Percentiles rank a stretch among this genome's conserved stretches.
Evolutionary conservation across 2,797 vertebrate species (phyloP).

Genomic region (Urophycis tenuis): DNA sequence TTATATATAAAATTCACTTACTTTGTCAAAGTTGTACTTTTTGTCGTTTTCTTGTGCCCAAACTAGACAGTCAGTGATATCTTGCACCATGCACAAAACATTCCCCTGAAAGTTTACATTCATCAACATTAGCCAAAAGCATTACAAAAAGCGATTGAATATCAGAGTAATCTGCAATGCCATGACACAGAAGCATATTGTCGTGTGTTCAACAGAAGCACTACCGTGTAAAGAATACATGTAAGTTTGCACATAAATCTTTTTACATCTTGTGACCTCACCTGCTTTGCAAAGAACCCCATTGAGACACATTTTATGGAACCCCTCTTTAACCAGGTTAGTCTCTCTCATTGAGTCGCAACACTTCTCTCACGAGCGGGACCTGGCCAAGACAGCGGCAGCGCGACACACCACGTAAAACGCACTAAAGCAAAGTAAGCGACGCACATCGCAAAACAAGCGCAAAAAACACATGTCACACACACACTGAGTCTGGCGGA

Average conservation of each 20-base stretch:
- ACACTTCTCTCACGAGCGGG: neutral
- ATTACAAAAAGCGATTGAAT: slow-evolving; percentile 7
- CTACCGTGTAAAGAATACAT: neutral
- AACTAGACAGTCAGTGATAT: slow-evolving; percentile 67
- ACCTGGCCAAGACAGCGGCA: neutral
- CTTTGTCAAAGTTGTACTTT: slow-evolving; percentile 65
- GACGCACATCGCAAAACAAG: neutral
- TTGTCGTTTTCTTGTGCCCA: slow-evolving; percentile 63
- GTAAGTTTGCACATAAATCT: neutral
- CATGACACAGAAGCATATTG: neutral
- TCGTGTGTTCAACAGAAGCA: neutral
- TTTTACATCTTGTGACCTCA: neutral
- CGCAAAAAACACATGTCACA: neutral
- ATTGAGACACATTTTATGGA: neutral
- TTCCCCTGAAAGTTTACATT: slow-evolving; percentile 57
- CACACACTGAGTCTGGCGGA: neutral
- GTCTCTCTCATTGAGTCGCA: neutral
- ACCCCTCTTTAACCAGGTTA: neutral
- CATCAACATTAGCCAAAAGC: slow-evolving; percentile 5
- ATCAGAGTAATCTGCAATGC: neutral
- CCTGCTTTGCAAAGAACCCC: neutral
- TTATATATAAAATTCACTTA: slow-evolving; percentile 37
- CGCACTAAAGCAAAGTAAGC: neutral
- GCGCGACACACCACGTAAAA: neutral
- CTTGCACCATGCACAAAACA: slow-evolving; percentile 70